Conservation (phyloP, 2,113 vertebrate genomes). For the Pseudopipra pipra region DNA sequence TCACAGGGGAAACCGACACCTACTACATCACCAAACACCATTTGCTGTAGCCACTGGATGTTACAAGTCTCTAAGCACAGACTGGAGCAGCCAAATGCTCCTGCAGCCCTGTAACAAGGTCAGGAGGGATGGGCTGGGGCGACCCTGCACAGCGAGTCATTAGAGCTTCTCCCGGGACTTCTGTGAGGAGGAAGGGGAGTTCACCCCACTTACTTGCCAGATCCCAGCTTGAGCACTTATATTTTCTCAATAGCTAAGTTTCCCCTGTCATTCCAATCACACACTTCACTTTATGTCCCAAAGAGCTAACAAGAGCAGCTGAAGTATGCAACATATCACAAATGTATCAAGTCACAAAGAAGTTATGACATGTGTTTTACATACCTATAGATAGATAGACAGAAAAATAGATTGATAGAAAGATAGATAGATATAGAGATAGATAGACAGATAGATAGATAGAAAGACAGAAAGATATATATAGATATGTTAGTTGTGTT, state of each 20-base stretch:
- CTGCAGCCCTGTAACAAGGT: not conserved
- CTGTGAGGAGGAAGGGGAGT: not conserved
- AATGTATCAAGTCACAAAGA: constrained; percentile 8
- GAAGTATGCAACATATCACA: not conserved
- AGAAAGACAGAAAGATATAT: not conserved
- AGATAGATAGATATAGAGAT: not conserved
- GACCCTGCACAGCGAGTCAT: not conserved
- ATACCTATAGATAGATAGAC: not conserved
- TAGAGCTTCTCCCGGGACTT: not conserved
- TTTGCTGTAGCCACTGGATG: not conserved
- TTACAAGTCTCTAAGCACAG: not conserved
- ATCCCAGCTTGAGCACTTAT: not conserved
- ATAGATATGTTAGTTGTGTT: not conserved
- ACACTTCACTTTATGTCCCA: not conserved
- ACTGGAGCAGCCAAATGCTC: not conserved
- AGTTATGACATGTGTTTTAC: constrained; percentile 11
- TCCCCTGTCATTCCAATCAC: not conserved
- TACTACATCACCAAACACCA: not conserved
- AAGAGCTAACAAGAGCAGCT: not conserved
- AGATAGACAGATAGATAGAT: not conserved
- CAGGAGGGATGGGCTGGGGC: not conserved
- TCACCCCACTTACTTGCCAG: not conserved
- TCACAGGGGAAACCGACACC: not conserved
- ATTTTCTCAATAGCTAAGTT: not conserved
- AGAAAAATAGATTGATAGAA: too few relatives aligned